Evolutionary conservation across 1,140 invertebrate species (phyloP).

Genomic region (Colletes gigas): DNA sequence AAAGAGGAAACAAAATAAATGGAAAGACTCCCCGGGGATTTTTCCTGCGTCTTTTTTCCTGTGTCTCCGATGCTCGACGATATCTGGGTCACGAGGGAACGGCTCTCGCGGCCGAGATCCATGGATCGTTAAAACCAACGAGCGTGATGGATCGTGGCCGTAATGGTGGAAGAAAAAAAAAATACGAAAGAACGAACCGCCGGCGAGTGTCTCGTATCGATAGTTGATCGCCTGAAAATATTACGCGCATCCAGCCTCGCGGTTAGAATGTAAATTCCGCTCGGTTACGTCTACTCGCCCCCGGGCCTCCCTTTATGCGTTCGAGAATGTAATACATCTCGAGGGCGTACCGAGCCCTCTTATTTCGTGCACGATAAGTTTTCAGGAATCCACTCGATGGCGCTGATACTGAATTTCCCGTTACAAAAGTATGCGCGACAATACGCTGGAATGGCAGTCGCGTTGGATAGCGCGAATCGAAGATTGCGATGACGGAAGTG

Average conservation of each 20-base stretch:
- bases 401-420: not conserved
- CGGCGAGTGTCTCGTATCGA: not conserved
- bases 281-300: constrained; percentile 20
- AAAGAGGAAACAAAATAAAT: too few species aligned
- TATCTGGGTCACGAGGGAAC: too few species aligned
- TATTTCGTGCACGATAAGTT: constrained; percentile 42
- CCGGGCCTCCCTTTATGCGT: constrained; percentile 8
- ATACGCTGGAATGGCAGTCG: not conserved
- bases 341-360: not conserved
- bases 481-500: not conserved
- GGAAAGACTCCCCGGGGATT: too few species aligned
- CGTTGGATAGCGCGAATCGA: not conserved
- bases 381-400: constrained; percentile 1
- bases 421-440: not conserved
- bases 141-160: not conserved
- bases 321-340: constrained; percentile 12
- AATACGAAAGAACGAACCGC: not conserved
- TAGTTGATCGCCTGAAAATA: constrained; percentile 19
- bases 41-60: not conserved
- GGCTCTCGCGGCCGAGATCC: not conserved
- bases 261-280: constrained; percentile 35
- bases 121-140: not conserved
- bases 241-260: not conserved
- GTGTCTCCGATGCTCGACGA: not conserved
- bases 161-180: too few species aligned